These are phyloP conservation scores for Micropoecilia bifurca DNA, from an alignment of 2,797 vertebrate genomes.

Conservation along the genomic window DNA sequence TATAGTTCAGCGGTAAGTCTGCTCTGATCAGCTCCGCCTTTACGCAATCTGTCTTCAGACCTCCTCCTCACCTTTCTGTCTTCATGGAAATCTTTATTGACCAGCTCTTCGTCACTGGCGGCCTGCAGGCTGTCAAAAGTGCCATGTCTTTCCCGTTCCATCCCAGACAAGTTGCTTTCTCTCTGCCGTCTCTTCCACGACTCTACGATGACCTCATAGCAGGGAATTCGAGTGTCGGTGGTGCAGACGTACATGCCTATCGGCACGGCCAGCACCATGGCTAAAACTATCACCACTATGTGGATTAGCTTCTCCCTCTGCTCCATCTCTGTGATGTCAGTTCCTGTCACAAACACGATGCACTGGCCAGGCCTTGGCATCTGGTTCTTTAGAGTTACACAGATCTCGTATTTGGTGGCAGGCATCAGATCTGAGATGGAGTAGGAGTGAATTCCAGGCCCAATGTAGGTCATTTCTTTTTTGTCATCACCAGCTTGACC, in stretches of 20 bases:
- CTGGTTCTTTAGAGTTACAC: conserved; percentile 86
- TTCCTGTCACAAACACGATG: conserved; percentile 90
- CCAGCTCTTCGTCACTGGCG: conserved; percentile 83
- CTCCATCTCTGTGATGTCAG: conserved; percentile 85
- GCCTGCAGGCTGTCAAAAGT: conserved; percentile 86
- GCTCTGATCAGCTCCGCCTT: conserved; percentile 68
- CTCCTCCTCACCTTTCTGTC: conserved; percentile 73
- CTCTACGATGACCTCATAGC: conserved; percentile 72
- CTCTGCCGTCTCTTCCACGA: conserved; percentile 73
- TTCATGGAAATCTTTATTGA: conserved; percentile 76
- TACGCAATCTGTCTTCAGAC: conserved; percentile 73
- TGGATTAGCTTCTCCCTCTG: conserved; percentile 91
- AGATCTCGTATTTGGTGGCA: conserved; percentile 91
- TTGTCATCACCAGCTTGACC: conserved; percentile 74
- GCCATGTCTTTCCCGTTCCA: conserved; percentile 76
- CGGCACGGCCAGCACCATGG: conserved; percentile 88
- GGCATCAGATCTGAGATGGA: conserved; percentile 86
- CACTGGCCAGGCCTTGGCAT: conserved; percentile 83
- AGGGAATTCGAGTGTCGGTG: conserved; percentile 82
- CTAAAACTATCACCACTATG: conserved; percentile 88
- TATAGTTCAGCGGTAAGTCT: conserved; percentile 82
- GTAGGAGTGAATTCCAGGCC: conserved; percentile 89
- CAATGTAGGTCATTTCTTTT: conserved; percentile 86
- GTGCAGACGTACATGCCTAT: conserved; percentile 90
- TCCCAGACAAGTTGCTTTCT: conserved; percentile 22